These are phyloP conservation scores for Ictalurus furcatus DNA, from an alignment of 2,113 vertebrate species.

Conservation along the genomic window DNA sequence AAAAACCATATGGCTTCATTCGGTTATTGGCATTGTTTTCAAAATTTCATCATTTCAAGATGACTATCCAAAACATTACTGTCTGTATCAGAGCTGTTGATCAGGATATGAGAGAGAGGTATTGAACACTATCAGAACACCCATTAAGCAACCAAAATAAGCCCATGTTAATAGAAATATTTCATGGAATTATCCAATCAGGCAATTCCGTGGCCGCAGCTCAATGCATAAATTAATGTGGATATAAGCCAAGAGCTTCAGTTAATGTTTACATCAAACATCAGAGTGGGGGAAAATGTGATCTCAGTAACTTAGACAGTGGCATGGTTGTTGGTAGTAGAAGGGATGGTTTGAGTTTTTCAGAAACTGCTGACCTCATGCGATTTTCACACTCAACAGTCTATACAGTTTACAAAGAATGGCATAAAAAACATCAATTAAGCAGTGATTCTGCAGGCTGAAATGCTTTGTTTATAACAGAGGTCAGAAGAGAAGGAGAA, in stretches of 20 bases:
- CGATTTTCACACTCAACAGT: background rate
- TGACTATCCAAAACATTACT: slow-evolving; percentile 15
- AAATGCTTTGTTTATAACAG: background rate
- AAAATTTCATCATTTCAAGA: slow-evolving; percentile 31
- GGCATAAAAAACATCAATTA: background rate
- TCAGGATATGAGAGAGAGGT: background rate
- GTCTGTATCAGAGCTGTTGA: slow-evolving; percentile 1
- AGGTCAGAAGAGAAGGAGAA: background rate
- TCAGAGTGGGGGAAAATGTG: background rate
- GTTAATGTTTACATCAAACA: background rate
- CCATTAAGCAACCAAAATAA: background rate
- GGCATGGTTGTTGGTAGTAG: background rate
- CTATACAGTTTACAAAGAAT: background rate
- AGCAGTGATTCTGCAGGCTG: background rate
- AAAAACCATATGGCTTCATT: slow-evolving; percentile 1
- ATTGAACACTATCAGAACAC: background rate
- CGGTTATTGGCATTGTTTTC: background rate
- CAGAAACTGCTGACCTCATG: background rate
- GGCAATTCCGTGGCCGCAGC: background rate
- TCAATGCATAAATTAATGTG: background rate
- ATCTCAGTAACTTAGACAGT: background rate
- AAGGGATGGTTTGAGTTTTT: background rate
- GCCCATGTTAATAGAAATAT: background rate
- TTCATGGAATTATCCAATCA: background rate
- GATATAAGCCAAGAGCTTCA: background rate